Conservation (phyloP, 2,888 invertebrate species). For the Hesperia comma region DNA sequence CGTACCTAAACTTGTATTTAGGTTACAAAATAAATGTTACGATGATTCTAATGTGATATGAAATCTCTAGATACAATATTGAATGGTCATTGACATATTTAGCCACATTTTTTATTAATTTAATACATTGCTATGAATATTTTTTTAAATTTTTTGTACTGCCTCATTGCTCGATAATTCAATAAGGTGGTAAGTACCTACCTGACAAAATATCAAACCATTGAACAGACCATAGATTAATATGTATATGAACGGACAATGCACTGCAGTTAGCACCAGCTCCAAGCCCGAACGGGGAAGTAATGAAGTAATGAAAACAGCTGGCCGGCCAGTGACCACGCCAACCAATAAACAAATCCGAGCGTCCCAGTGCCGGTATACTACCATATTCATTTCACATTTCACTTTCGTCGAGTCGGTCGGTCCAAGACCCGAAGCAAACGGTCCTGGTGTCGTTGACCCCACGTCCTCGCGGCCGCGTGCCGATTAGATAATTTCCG, state of each 20-base stretch:
- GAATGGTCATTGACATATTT: slow-evolving; percentile 51
- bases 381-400: slow-evolving; percentile 66
- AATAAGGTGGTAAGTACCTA: too few species aligned
- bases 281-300: slow-evolving; percentile 22
- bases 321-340: slow-evolving; percentile 48
- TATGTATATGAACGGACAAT: slow-evolving; percentile 4
- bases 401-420: slow-evolving; percentile 77
- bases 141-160: too few species aligned
- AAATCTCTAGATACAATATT: slow-evolving; percentile 51
- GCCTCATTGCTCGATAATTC: too few species aligned
- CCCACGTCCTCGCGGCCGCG: slow-evolving; percentile 79
- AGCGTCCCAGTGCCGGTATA: slow-evolving; percentile 58
- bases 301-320: slow-evolving; percentile 11
- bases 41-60: slow-evolving; percentile 49
- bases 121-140: too few species aligned
- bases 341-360: slow-evolving; percentile 62
- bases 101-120: slow-evolving; percentile 34
- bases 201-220: not conserved
- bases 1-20: slow-evolving; percentile 47
- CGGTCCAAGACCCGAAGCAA: slow-evolving; percentile 59
- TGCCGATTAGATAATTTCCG: slow-evolving; percentile 84
- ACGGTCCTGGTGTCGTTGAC: slow-evolving; percentile 70
- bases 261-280: slow-evolving; percentile 13
- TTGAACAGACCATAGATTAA: too few species aligned
- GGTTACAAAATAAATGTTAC: slow-evolving; percentile 49